A percentile compares a stretch with the other conserved stretches of the same genome.
Evolutionary conservation across 2,888 invertebrate species (phyloP).

Genomic region (Tetrapedia diversipes): DNA sequence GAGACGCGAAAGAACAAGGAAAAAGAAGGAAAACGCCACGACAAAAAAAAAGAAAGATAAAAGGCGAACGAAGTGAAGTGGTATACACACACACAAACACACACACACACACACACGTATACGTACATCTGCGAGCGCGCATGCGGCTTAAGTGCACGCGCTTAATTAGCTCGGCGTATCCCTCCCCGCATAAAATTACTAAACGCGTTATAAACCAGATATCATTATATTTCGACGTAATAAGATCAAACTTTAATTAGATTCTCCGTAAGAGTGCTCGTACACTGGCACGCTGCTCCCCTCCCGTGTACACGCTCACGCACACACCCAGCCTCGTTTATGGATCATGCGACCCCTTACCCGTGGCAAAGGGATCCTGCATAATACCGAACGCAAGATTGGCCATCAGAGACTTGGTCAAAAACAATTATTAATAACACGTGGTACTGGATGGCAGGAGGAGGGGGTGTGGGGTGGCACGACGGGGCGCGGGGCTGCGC

Average conservation of each 20-base stretch:
- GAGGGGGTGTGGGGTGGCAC: too few relatives aligned
- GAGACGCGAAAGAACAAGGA: not conserved
- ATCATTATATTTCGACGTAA: slow-evolving; percentile 55
- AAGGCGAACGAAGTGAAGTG: not conserved
- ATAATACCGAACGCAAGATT: slow-evolving; percentile 40
- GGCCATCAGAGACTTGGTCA: slow-evolving; percentile 43
- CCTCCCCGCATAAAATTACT: slow-evolving; percentile 50
- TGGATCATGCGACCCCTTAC: slow-evolving; percentile 13
- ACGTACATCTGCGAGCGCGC: slow-evolving; percentile 26
- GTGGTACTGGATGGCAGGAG: slow-evolving; percentile 38
- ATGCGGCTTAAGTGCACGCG: slow-evolving; percentile 49
- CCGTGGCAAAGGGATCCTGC: not conserved
- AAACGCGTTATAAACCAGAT: slow-evolving; percentile 58
- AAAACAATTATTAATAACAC: slow-evolving; percentile 67
- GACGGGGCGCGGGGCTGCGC: slow-evolving; percentile 43
- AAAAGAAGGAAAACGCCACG: too few relatives aligned
- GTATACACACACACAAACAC: too few relatives aligned
- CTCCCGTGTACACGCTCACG: not conserved
- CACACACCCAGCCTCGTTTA: slow-evolving; percentile 10
- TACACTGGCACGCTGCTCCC: slow-evolving; percentile 14
- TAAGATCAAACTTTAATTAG: slow-evolving; percentile 61
- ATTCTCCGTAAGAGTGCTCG: slow-evolving; percentile 38
- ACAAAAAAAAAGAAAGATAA: too few relatives aligned
- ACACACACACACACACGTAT: too few relatives aligned
- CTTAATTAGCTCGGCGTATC: slow-evolving; percentile 54